Percentiles rank a stretch among this genome's conserved stretches.
Evolutionary conservation across 2,797 vertebrate species (phyloP).

Genomic region (Odontamblyopus lacepedii): DNA sequence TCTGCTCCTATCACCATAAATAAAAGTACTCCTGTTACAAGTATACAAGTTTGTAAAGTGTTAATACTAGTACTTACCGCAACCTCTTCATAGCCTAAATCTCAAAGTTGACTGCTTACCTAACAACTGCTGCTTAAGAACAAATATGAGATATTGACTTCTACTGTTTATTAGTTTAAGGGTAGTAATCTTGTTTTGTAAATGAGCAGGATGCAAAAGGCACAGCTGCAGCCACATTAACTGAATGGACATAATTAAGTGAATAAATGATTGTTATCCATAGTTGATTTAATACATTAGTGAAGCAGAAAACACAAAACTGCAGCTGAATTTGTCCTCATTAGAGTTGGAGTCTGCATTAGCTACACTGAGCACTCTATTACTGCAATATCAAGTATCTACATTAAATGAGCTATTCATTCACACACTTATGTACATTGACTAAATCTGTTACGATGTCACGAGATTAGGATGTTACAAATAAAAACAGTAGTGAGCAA

Average conservation of each 20-base stretch:
- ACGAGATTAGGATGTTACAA: not conserved
- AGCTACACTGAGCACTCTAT: constrained; percentile 41
- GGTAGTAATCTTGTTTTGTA: constrained; percentile 44
- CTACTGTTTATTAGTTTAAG: constrained; percentile 12
- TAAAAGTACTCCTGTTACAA: no score
- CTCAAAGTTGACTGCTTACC: no score
- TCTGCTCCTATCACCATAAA: no score
- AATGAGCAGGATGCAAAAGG: constrained; percentile 44
- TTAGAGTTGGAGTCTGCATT: constrained; percentile 57
- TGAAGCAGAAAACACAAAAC: constrained; percentile 40
- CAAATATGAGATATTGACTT: constrained; percentile 14
- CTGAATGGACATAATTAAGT: constrained; percentile 60
- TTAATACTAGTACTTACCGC: no score
- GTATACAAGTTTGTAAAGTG: no score
- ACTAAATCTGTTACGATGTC: no score
- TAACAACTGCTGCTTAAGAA: no score
- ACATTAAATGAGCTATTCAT: constrained; percentile 38
- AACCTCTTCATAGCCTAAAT: no score
- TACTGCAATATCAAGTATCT: constrained; percentile 51
- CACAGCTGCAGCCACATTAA: constrained; percentile 51
- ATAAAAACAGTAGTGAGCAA: not conserved
- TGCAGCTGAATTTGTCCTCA: constrained; percentile 51
- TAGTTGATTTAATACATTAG: constrained; percentile 56
- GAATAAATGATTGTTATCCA: constrained; percentile 59
- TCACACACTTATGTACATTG: not conserved